phyloP scores from a whole-genome alignment of 2,888 invertebrate genomes.

The Thyatira batis region DNA sequence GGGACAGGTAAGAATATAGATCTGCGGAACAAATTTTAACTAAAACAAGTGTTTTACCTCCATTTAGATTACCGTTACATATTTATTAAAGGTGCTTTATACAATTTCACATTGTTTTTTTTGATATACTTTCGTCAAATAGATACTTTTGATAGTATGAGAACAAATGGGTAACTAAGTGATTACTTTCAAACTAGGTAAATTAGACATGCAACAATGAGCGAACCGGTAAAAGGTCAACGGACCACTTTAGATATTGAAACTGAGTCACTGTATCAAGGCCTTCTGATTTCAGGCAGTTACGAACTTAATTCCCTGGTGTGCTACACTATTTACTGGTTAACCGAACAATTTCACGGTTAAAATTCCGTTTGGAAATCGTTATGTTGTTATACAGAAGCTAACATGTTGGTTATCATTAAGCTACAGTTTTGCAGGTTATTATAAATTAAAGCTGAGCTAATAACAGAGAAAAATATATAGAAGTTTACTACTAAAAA shows the following conservation, averaged over 20 bases:
- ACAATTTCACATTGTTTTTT: no score
- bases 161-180: not conserved
- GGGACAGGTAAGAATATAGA: not conserved
- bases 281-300: constrained; percentile 67
- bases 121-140: no score
- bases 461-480: not conserved
- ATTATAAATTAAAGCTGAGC: not conserved
- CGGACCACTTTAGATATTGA: constrained; percentile 72
- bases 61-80: no score
- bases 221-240: constrained; percentile 73
- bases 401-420: not conserved
- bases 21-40: no score
- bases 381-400: not conserved
- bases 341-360: constrained; percentile 51
- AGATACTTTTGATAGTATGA: not conserved
- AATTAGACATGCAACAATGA: constrained; percentile 57
- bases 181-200: constrained; percentile 24
- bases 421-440: not conserved
- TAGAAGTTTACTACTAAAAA: no score
- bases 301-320: constrained; percentile 41
- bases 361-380: constrained; percentile 12
- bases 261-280: constrained; percentile 80
- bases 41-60: no score
- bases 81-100: no score
- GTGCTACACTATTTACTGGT: constrained; percentile 20